Evolutionary conservation across 92 coral and sea anemone species (phyloP).

Genomic region (Ricordea florida): DNA sequence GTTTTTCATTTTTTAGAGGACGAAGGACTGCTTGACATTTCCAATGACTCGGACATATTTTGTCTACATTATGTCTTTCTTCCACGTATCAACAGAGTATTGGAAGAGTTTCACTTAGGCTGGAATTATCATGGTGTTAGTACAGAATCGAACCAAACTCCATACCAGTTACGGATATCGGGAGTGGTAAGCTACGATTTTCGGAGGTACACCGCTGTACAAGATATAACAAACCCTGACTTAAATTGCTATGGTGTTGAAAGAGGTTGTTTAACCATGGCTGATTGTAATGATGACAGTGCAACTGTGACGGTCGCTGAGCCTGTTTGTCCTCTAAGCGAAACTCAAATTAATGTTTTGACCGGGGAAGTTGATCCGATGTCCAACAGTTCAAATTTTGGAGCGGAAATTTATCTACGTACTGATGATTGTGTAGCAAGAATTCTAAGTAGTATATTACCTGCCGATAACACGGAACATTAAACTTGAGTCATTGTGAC

Average conservation of each 20-base stretch:
- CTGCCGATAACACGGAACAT: no score
- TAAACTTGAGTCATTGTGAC: no score
- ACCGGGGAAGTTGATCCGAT: slow-evolving; percentile 39
- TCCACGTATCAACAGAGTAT: slow-evolving; percentile 30
- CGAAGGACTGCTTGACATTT: not conserved
- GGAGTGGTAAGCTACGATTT: slow-evolving; percentile 32
- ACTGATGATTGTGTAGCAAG: slow-evolving; percentile 36
- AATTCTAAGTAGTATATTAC: no score
- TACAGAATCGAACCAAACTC: slow-evolving; percentile 31
- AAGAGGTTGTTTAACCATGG: not conserved
- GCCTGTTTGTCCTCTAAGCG: slow-evolving; percentile 44
- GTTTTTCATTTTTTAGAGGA: slow-evolving; percentile 24
- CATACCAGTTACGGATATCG: slow-evolving; percentile 43
- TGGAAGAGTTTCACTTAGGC: slow-evolving; percentile 45
- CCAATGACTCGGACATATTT: slow-evolving; percentile 28
- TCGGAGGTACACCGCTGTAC: slow-evolving; percentile 50
- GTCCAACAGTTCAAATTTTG: slow-evolving; percentile 48
- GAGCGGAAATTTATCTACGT: slow-evolving; percentile 46
- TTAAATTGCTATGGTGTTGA: slow-evolving; percentile 14
- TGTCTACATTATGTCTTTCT: slow-evolving; percentile 32
- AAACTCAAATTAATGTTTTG: slow-evolving; percentile 13
- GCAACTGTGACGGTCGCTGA: slow-evolving; percentile 32
- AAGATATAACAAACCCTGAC: slow-evolving; percentile 39
- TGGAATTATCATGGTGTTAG: slow-evolving; percentile 42
- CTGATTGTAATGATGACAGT: slow-evolving; percentile 18